phyloP scores from a whole-genome alignment of 2,888 invertebrate genomes.

The Rotaria socialis region DNA sequence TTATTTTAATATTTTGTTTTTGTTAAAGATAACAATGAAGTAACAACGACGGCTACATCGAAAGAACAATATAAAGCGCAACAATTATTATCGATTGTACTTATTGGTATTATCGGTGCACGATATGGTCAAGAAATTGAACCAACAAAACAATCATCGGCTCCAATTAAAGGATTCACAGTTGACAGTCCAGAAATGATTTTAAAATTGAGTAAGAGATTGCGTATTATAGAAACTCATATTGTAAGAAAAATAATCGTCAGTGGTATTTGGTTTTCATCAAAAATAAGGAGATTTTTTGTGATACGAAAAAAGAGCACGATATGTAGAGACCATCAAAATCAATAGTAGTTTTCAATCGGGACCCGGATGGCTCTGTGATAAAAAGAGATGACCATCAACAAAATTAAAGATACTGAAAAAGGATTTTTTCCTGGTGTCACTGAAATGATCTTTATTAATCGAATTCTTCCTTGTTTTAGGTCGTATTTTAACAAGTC shows the following conservation, averaged over 20 bases:
- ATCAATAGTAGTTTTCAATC: too few species aligned
- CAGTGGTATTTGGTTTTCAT: too few species aligned
- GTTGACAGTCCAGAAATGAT: constrained; percentile 78
- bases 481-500: constrained; percentile 24
- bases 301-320: too few species aligned
- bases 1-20: constrained; percentile 32
- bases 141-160: constrained; percentile 59
- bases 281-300: too few species aligned
- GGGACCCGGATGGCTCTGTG: too few species aligned
- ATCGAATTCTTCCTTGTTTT: neutral
- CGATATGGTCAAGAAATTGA: constrained; percentile 92
- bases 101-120: constrained; percentile 92
- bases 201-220: constrained; percentile 72
- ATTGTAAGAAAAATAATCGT: too few species aligned
- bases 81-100: constrained; percentile 91
- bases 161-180: constrained; percentile 78
- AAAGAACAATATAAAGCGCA: constrained; percentile 84
- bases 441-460: too few species aligned
- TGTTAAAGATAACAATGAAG: constrained; percentile 1
- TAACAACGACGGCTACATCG: constrained; percentile 67
- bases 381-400: too few species aligned
- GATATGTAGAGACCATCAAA: too few species aligned
- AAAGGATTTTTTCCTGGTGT: too few species aligned
- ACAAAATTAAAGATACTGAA: too few species aligned
- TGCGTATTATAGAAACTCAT: too few species aligned